Conservation (phyloP, 1,140 invertebrate species). For the Tetragnatha versicolor region DNA sequence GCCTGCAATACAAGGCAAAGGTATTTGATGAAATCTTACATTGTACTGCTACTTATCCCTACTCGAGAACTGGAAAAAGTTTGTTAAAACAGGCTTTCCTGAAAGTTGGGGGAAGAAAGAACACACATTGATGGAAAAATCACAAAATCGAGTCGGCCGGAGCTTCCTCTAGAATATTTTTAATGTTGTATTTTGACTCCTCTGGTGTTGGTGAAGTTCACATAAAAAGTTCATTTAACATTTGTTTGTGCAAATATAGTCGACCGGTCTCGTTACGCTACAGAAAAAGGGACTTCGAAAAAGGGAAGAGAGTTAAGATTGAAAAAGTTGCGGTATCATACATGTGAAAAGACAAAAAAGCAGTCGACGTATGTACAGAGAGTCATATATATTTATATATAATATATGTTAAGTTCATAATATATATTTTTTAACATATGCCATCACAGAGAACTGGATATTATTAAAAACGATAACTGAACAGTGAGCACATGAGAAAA, state of each 20-base stretch:
- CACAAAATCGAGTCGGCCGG: slow-evolving; percentile 29
- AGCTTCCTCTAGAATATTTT: slow-evolving; percentile 25
- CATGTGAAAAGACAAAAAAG: slow-evolving; percentile 51
- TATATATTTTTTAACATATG: slow-evolving; percentile 49
- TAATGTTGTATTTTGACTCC: too few relatives aligned
- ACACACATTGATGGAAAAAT: slow-evolving; percentile 48
- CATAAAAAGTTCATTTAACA: slow-evolving; percentile 48
- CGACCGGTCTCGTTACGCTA: slow-evolving; percentile 21
- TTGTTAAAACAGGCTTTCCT: slow-evolving; percentile 38
- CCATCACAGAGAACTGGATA: slow-evolving; percentile 51
- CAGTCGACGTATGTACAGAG: slow-evolving; percentile 43
- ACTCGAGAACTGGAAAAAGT: slow-evolving; percentile 39
- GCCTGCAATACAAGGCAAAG: slow-evolving; percentile 55
- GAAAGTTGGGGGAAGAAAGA: slow-evolving; percentile 14
- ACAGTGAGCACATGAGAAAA: slow-evolving; percentile 30
- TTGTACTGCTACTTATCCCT: slow-evolving; percentile 50
- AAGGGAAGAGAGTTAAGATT: slow-evolving; percentile 5
- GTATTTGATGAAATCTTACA: slow-evolving; percentile 51
- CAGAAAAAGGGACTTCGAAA: slow-evolving; percentile 21
- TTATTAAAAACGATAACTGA: slow-evolving; percentile 18
- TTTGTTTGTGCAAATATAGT: slow-evolving; percentile 49
- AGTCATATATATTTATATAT: slow-evolving; percentile 49
- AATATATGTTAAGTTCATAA: slow-evolving; percentile 54
- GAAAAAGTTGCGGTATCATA: slow-evolving; percentile 47
- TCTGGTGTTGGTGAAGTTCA: slow-evolving; percentile 24